Conservation (phyloP, 2,888 invertebrate species). For the Opisthograptis luteolata region DNA sequence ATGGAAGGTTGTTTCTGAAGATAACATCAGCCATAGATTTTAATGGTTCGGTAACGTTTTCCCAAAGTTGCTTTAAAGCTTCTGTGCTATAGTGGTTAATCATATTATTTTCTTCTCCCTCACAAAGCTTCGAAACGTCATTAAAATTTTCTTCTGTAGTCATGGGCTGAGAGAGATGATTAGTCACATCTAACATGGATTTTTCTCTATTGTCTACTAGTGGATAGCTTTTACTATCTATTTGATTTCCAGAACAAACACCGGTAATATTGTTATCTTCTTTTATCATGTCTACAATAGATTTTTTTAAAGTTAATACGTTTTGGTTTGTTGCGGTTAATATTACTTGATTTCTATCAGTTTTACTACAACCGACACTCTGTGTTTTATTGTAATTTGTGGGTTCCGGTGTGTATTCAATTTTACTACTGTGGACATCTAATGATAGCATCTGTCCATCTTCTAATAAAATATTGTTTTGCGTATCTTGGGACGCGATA, state of each 20-base stretch:
- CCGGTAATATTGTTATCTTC: neutral
- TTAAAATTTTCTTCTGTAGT: constrained; percentile 5
- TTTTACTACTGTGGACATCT: no score
- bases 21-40: constrained; percentile 14
- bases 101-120: neutral
- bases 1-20: neutral
- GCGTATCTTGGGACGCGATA: neutral
- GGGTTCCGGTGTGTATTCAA: neutral
- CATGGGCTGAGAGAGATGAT: neutral
- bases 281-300: neutral
- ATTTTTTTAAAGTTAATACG: neutral
- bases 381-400: neutral
- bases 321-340: neutral
- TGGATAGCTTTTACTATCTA: constrained; percentile 1
- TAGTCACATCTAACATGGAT: constrained; percentile 2
- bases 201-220: constrained; percentile 4
- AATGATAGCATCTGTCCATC: no score
- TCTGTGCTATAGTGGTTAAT: constrained; percentile 4
- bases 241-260: neutral
- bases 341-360: neutral
- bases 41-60: constrained; percentile 16
- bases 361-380: neutral
- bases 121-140: neutral
- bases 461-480: neutral
- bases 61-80: constrained; percentile 22